Evolutionary conservation across 2,888 invertebrate genomes (phyloP), one percentile per base, ranked within the genome.

Genomic region (Athripsodes cinereus): DNA sequence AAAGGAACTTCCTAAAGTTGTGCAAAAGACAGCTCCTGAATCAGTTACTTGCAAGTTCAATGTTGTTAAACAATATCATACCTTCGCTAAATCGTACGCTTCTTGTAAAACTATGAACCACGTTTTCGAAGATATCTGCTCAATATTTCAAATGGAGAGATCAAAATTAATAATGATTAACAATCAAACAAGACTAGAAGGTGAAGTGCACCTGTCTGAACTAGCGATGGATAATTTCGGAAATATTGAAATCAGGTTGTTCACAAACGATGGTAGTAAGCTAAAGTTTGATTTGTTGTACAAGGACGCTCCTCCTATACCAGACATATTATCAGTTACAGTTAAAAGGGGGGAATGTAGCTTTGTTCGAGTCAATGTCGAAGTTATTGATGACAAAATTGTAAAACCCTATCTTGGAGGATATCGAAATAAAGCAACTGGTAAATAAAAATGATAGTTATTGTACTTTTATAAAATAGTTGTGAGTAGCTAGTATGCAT

Each of bases 391-490:
- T 8, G 70, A 73, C 21, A 70, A 70, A 0, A 85, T 87, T 35
- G 69, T 77, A 44, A 94, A 93, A 69, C 90, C 91, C 0, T 90
- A 85, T 74, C 72, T 88, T 64, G 92, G 93, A 53, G 95, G 95
- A 31, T 95, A 88, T 72, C 78, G 81, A 60, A 83, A 95, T 71
- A 81, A 81, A 64, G 69, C 79, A 53, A 89, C 86, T 56, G 85
- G 86, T 20, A 78, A 70, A 8, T 13, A 40, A 26, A 6, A 26
- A n/a, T n/a, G n/a, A n/a, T n/a, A n/a, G n/a, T n/a, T n/a, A n/a
- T n/a, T n/a, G n/a, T n/a, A n/a, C n/a, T n/a, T n/a, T n/a, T n/a
- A n/a, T n/a, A n/a, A n/a, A n/a, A n/a, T n/a, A n/a, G n/a, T n/a
- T n/a, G n/a, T n/a, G n/a, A n/a, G n/a, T n/a, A n/a, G n/a, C n/a